Conservation (phyloP, 2,888 invertebrate species). For the Furcula furcula region DNA sequence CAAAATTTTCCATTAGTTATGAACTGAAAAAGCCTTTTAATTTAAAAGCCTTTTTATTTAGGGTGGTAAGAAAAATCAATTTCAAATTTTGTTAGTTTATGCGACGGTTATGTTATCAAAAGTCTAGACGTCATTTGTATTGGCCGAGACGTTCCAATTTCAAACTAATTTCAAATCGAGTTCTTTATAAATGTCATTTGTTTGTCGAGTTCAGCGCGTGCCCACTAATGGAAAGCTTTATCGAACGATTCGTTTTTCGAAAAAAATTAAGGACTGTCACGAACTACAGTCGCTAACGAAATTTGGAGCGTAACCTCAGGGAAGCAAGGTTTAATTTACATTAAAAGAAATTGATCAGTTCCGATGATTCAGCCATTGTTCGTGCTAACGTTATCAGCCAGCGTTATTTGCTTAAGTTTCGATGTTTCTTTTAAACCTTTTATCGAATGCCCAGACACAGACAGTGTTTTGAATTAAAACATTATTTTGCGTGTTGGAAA, state of each 20-base stretch:
- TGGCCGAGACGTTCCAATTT: constrained; percentile 63
- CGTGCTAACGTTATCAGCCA: constrained; percentile 64
- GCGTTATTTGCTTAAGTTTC: constrained; percentile 66
- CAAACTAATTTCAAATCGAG: constrained; percentile 69
- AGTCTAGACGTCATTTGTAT: constrained; percentile 76
- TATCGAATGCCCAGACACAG: constrained; percentile 60
- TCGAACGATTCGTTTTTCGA: constrained; percentile 55
- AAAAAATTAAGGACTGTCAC: constrained; percentile 58
- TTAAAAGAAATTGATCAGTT: constrained; percentile 19
- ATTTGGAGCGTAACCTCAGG: constrained; percentile 15
- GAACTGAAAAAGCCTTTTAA: too few relatives aligned
- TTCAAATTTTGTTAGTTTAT: constrained; percentile 19
- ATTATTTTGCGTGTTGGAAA: constrained; percentile 65
- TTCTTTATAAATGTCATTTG: constrained; percentile 74
- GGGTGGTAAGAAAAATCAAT: constrained; percentile 1
- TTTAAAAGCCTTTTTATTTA: too few relatives aligned
- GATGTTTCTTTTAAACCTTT: constrained; percentile 66
- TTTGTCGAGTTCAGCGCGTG: constrained; percentile 74
- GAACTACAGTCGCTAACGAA: constrained; percentile 25
- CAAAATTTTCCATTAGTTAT: too few relatives aligned
- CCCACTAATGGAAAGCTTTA: constrained; percentile 76
- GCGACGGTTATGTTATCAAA: constrained; percentile 49
- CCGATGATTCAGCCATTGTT: constrained; percentile 36
- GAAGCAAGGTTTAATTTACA: constrained; percentile 30
- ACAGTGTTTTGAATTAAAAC: constrained; percentile 71